Conservation (phyloP, 2,797 vertebrate genomes). For the Acanthurus lineatus region DNA sequence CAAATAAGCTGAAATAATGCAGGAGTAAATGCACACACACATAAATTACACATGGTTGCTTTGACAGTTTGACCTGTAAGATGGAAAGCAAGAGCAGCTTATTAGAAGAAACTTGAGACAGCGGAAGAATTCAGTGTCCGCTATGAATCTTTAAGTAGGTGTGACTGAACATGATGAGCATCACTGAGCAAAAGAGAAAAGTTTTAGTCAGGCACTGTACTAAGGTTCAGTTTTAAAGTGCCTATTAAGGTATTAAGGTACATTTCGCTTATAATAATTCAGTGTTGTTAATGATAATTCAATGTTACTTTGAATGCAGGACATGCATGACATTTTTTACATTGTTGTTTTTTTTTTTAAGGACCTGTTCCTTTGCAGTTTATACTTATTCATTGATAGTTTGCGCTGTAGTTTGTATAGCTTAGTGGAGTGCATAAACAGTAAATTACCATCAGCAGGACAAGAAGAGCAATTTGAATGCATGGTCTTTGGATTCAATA, state of each 20-base stretch:
- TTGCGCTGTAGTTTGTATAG: neutral
- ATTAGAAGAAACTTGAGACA: constrained; percentile 1
- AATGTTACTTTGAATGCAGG: neutral
- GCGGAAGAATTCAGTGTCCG: neutral
- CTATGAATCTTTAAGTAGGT: neutral
- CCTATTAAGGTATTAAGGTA: neutral
- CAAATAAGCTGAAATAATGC: constrained; percentile 25
- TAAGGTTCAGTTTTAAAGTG: neutral
- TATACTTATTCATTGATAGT: neutral
- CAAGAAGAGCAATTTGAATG: no score
- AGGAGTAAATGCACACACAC: constrained; percentile 8
- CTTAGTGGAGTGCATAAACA: neutral
- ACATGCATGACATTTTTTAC: neutral
- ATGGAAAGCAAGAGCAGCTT: neutral
- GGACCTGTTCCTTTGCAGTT: no score
- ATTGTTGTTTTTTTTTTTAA: neutral
- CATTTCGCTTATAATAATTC: neutral
- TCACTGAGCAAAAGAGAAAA: neutral
- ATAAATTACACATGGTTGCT: neutral
- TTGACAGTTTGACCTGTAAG: constrained; percentile 5
- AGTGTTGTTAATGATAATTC: neutral
- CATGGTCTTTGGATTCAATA: neutral
- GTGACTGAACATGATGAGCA: no score
- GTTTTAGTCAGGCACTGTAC: neutral
- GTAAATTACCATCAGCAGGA: no score